Base-by-base conservation (phyloP, 2,797 vertebrate species). In the Molothrus ater region DNA sequence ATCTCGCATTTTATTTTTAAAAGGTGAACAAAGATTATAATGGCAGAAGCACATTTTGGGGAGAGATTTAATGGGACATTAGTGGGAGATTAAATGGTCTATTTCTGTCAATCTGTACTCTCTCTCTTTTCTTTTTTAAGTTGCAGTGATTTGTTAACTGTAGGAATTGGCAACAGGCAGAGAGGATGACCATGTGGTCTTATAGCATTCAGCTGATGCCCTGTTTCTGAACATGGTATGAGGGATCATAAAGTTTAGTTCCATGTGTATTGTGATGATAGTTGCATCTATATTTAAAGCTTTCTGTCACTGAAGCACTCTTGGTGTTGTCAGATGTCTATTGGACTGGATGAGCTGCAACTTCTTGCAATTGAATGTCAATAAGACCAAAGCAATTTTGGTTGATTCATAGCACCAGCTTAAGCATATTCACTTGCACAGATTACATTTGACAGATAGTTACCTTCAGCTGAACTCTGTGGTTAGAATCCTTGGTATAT, bases 361-460 rank as follows among this genome's bases (percentile, higher is more conserved):
- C 96, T 97, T 97, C 96, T 97, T 86, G 96, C 97, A 98, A 97
- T 96, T 97, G 97, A 98, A 98, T 98, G 97, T 98, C 98, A 98
- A 98, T 98, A 98, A 98, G 97, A 98, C 98, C 98, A 98, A 97
- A 98, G 98, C 97, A 98, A 97, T 98, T 98, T 97, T 98, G 97
- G 97, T 97, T 98, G 98, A 98, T 98, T 98, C 98, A 97, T 97
- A 98, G 97, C 92, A 78, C 95, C 97, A 96, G 97, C 96, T 97
- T 98, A 98, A 98, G 97, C 96, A 98, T 98, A 98, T 98, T 98
- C 97, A 97, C 97, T 97, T 95, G 95, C 95, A 88, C 97, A 97
- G 98, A 98, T 98, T 98, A 97, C 93, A 95, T 97, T 97, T 98
- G 98, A 98, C 98, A 98, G 98, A 98, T 98, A 98, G 98, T 98